Percentiles rank a stretch among this genome's conserved stretches.
Evolutionary conservation across 2,888 invertebrate genomes (phyloP).

Genomic region (Mactromeris polynyma): DNA sequence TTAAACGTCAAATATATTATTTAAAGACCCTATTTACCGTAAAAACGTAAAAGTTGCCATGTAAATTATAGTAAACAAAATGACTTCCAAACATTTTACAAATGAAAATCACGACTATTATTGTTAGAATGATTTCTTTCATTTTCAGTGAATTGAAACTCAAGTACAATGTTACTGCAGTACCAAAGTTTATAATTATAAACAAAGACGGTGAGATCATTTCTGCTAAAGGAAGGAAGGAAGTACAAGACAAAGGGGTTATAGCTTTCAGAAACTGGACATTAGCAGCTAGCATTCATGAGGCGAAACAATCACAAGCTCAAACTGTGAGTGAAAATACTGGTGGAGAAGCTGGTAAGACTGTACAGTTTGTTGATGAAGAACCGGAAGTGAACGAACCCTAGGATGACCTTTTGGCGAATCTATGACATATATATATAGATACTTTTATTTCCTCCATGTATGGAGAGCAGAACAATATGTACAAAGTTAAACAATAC

Average conservation of each 20-base stretch:
- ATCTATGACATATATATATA: no score
- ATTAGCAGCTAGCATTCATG: constrained; percentile 54
- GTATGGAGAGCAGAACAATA: no score
- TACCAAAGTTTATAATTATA: constrained; percentile 88
- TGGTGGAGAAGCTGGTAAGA: background rate
- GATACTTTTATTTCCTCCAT: no score
- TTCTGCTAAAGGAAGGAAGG: constrained; percentile 87
- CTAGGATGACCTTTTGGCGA: no score
- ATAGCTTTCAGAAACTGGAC: constrained; percentile 78
- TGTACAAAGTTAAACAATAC: no score
- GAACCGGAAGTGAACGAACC: constrained; percentile 15
- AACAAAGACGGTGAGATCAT: constrained; percentile 87
- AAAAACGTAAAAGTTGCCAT: no score
- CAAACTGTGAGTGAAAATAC: constrained; percentile 10
- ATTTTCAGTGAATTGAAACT: constrained; percentile 85
- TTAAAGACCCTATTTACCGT: no score
- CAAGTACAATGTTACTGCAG: constrained; percentile 87
- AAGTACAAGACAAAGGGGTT: constrained; percentile 86
- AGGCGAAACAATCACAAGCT: constrained; percentile 59
- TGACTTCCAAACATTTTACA: background rate
- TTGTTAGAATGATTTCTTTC: background rate
- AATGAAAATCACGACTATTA: background rate
- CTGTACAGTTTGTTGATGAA: background rate
- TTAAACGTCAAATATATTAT: no score
- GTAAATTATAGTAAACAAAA: no score